phyloP scores from a whole-genome alignment of 2,888 invertebrate genomes.

The Torymus texanus region DNA sequence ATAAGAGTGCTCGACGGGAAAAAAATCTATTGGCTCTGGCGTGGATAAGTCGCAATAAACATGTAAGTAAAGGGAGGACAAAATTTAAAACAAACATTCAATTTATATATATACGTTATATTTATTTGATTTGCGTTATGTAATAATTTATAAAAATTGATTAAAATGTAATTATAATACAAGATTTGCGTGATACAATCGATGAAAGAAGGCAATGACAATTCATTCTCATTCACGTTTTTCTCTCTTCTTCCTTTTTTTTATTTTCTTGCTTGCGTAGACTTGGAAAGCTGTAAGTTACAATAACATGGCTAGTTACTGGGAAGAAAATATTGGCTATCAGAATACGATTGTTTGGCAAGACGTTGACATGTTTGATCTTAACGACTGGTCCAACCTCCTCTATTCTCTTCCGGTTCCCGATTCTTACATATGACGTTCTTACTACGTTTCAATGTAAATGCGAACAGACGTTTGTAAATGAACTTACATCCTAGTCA shows the following conservation, averaged over 20 bases:
- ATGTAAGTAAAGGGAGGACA: conserved; percentile 55
- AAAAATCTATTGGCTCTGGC: conserved; percentile 60
- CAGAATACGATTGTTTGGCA: conserved; percentile 62
- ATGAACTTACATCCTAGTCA: conserved; percentile 45
- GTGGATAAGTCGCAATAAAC: conserved; percentile 61
- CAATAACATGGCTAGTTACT: conserved; percentile 61
- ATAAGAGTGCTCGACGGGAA: conserved; percentile 56
- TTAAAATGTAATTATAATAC: conserved; percentile 53
- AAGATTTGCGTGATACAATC: conserved; percentile 45
- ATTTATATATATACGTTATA: conserved; percentile 32
- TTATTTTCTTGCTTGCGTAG: conserved; percentile 44
- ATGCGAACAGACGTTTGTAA: conserved; percentile 26
- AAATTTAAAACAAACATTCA: conserved; percentile 3
- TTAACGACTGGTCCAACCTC: conserved; percentile 63
- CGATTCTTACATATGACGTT: conserved; percentile 54
- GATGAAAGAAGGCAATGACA: conserved; percentile 46
- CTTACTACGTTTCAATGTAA: conserved; percentile 36
- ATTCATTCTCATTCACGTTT: not conserved
- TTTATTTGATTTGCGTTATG: conserved; percentile 55
- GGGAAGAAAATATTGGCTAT: conserved; percentile 62
- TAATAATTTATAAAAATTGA: conserved; percentile 56
- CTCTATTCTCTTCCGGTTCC: conserved; percentile 64
- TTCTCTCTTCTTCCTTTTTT: conserved; percentile 12
- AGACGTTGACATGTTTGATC: conserved; percentile 60
- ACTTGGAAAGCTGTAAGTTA: conserved; percentile 56